Evolutionary conservation across 2,113 vertebrate genomes (phyloP).

Genomic region (Cyprinodon variegatus): DNA sequence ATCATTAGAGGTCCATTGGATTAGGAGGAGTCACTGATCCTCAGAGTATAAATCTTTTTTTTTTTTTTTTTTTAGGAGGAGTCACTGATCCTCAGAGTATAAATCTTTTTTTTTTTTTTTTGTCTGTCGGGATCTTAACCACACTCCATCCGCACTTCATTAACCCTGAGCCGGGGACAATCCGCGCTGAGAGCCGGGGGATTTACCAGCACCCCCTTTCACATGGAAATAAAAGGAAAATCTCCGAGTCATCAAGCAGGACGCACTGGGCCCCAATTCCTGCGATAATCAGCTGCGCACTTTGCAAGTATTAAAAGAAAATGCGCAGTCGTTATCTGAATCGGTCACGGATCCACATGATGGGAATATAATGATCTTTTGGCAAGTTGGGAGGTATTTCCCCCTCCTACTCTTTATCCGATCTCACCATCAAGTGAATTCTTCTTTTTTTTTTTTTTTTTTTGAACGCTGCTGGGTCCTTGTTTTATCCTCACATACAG

Average conservation of each 20-base stretch:
- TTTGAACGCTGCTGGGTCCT: not conserved
- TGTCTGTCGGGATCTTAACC: conserved; percentile 91
- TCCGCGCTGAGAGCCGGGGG: conserved; percentile 82
- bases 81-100: conserved; percentile 96
- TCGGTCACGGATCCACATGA: conserved; percentile 76
- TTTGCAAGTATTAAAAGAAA: conserved; percentile 79
- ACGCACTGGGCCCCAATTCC: conserved; percentile 67
- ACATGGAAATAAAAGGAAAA: conserved; percentile 85
- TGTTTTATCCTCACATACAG: not conserved
- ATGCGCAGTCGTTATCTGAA: conserved; percentile 70
- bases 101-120: conserved; percentile 87
- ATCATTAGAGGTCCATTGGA: conserved; percentile 88
- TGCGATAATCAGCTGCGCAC: conserved; percentile 86
- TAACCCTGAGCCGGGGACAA: conserved; percentile 94
- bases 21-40: conserved; percentile 99
- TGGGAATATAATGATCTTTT: conserved; percentile 71
- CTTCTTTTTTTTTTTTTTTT: not conserved
- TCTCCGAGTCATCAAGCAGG: conserved; percentile 76
- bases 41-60: conserved; percentile 91
- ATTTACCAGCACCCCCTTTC: conserved; percentile 90
- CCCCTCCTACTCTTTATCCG: not conserved
- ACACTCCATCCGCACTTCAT: conserved; percentile 98
- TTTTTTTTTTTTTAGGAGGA: conserved; percentile 87
- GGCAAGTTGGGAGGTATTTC: conserved; percentile 49
- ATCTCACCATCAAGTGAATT: conserved; percentile 28